Base-by-base conservation (phyloP, 2,888 invertebrate genomes). In the Chrysolina americana region DNA sequence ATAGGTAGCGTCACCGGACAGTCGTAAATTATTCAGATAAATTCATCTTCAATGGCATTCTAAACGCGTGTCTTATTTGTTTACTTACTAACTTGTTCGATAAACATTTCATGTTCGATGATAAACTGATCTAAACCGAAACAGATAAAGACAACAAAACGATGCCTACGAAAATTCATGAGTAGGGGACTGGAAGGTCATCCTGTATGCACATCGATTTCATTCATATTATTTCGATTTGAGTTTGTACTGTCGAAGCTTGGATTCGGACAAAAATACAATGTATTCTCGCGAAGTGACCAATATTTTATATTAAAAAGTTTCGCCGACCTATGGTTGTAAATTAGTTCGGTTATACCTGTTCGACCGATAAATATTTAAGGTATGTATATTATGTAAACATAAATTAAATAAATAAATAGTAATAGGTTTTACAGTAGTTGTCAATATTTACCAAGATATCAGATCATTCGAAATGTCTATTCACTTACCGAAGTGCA, bases 111-210 rank as follows among this genome's bases (percentile, higher is more conserved):
- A 53, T 21, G 53, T 53, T 21, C 53, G 21, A 21, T 53, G 21
- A 53, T 53, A 13, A 53, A 53, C 53, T 53, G 53, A 53, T 53
- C 21, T 53, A 53, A 19, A 53, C 17, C 21, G 53, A 23, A 53
- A 53, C 4, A 36, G 53, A 53, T 19, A 53, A 53, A 53, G 21
- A 53, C 23, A 53, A 53, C 53, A 4, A 21, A 53, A 6, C 53
- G 53, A 53, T 53, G 53, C 17, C 53, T 19, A 21, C 53, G 15
- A 53, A 53, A 44, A 47, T 59, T 36, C 19, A 23, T 68, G 64
- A 21, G 74, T 56, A 71, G 74, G 74, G 74, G 74, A 68, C 41
- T 4, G 64, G 70, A 74, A 74, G 74, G 74, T 74, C 68, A 71
- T 74, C 74, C 64, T 70, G 74, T 74, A 74, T 74, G 70, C 66